Base-by-base conservation (phyloP, 2,888 invertebrate species). In the Macaria liturata region DNA sequence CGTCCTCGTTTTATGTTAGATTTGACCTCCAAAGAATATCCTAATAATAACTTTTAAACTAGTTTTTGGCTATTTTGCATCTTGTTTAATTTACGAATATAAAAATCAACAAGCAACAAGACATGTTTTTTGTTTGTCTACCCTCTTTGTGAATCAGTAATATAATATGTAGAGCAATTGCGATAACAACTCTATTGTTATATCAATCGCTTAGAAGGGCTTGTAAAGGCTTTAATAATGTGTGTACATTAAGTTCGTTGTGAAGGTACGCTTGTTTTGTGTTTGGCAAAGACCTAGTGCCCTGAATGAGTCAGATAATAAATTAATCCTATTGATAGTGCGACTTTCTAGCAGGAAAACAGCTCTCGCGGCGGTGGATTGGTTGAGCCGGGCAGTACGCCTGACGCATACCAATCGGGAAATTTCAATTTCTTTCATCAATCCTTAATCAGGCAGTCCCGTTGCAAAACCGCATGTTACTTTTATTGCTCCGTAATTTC, bases 271-370 rank as follows among this genome's bases (percentile, higher is more conserved):
- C 46, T 45, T 54, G 20, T 39, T 46, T 49, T 34, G 42, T 56
- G 42, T 49, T 46, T 49, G 59, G 46, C 46, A 55, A 34, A 49
- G 46, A 55, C 55, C 51, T 48, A 45, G 52, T 60, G 59, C 46
- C 59, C 59, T 55, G 37, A 55, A 60, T 60, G 46, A 52, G 47
- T 50, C 48, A 51, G 59, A 34, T 55, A 45, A 49, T 54, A 52
- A 59, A 55, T 59, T 46, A 56, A 56, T 60, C 55, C 43, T 43
- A 49, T 45, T 52, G 49, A 60, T 51, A 59, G 59, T 48, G 50
- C 47, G 39, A 79, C 84, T 80, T 74, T 71, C 64, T 73, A 74
- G 81, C 79, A 83, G 86, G 84, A 85, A 88, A 88, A 84, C 76
- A 73, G 71, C 84, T 86, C 88, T 86, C 88, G 83, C 69, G 54